Base-by-base conservation (phyloP, 2,113 vertebrate species). In the Petrocephalus microphthalmus region DNA sequence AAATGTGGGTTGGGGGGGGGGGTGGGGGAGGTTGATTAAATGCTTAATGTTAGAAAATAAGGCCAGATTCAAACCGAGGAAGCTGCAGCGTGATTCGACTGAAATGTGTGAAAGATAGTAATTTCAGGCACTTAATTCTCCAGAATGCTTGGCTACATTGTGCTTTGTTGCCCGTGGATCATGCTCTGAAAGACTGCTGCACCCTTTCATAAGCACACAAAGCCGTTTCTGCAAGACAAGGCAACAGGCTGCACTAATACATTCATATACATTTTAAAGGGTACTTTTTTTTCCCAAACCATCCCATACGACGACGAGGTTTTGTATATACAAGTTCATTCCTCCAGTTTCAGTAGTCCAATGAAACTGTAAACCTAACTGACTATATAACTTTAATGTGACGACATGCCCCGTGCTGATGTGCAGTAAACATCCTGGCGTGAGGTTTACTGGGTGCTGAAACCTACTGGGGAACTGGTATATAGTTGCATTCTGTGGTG, bases 111-210 rank as follows among this genome's bases (percentile, higher is more conserved):
- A 88, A 84, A 90, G 89, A 93, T 81, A 93, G 90, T 87, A 91
- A 93, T 95, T 93, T 95, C 94, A 96, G 95, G 95, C 95, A 96
- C 95, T 96, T 96, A 93, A 94, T 92, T 91, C 93, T 94, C 91
- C 92, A 90, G 25, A 87, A 89, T 94, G 94, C 95, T 94, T 95
- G 95, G 95, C 94, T 95, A 93, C 93, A 93, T 93, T 94, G 92
- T 94, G 95, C 94, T 94, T 93, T 91, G 33, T 89, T 19, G 37
- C 4, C 86, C 91, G 90, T 89, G 57, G 85, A 90, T 91, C 92
- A 93, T 93, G 92, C 93, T 90, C 88, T 90, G 83, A 89, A 88
- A 89, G 51, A 91, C 89, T 22, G 89, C 91, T 89, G 87, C 85
- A 88, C 84, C 89, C 90, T 25, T 89, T 92, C 86, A 42, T 87